Percentiles rank a stretch among this genome's conserved stretches.
Evolutionary conservation across 2,113 vertebrate species (phyloP).

Genomic region (Acanthochromis polyacanthus): DNA sequence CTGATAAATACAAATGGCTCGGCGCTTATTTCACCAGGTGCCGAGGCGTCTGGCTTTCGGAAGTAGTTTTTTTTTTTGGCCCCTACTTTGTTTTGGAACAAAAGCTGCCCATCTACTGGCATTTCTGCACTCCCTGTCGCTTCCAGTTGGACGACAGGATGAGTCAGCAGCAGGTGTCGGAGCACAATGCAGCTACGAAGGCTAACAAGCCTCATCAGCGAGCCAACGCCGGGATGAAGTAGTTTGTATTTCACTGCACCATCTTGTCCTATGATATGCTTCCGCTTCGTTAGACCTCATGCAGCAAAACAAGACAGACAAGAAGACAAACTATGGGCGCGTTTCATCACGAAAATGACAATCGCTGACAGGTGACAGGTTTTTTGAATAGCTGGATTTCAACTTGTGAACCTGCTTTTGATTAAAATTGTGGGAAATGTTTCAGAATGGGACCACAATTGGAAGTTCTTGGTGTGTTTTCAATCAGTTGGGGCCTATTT

Average conservation of each 20-base stretch:
- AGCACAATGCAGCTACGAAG: background rate
- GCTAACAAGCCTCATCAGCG: background rate
- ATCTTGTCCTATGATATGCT: background rate
- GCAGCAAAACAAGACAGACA: too few relatives aligned
- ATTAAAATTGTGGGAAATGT: background rate
- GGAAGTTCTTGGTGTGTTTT: too few relatives aligned
- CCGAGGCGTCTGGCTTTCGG: conserved; percentile 15
- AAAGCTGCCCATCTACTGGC: background rate
- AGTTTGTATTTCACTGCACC: too few relatives aligned
- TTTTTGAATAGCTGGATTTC: background rate
- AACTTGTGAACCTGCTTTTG: background rate
- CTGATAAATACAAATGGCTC: conserved; percentile 33
- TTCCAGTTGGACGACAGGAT: conserved; percentile 14
- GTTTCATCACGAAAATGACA: background rate
- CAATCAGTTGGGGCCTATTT: too few relatives aligned
- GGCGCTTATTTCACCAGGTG: conserved; percentile 35
- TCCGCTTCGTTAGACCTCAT: background rate
- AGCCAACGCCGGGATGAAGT: background rate
- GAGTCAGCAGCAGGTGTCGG: conserved; percentile 25
- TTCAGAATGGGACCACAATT: too few relatives aligned
- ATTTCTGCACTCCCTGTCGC: conserved; percentile 10
- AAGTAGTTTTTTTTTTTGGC: background rate
- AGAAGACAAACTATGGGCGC: too few relatives aligned
- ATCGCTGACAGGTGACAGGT: too few relatives aligned
- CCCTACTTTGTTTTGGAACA: conserved; percentile 18